Base-by-base conservation (phyloP, 1,140 invertebrate species). In the Halesus radiatus region DNA sequence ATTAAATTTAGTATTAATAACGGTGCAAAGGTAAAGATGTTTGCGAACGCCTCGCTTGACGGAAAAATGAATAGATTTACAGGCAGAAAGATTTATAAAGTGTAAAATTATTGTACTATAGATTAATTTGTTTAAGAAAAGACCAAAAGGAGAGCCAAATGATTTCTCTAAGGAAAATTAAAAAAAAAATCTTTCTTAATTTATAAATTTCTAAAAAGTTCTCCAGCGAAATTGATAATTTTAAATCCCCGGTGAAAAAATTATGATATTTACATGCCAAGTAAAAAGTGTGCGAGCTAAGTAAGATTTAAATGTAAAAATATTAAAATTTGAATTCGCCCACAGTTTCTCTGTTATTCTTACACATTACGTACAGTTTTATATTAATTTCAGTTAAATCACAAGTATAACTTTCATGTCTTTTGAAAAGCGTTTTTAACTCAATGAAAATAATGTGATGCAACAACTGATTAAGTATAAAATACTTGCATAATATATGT, bases 401-500 rank as follows among this genome's bases (percentile, higher is more conserved):
- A 45, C 37, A 45, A 45, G 10, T 45, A 45, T 13, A 45, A 45
- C 18, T 60, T 22, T 60, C 13, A 60, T 13, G 56, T 60, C 56
- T 60, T 23, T 20, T 60, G 18, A 60, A 60, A 60, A 22, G 16
- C 22, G 62, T 74, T 74, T 74, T 74, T 72, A 50, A 53, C 26
- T 72, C 32, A 72, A 53, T 50, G 29, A 18, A 66, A 72, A 83
- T 74, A 45, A 80, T 83, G 82, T 83, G 82, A 83, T 83, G 79
- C 79, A 80, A 76, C 76, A 83, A 83, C 82, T 83, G 82, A 83
- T 83, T 72, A 80, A 76, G 70, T 83, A 79, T 80, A 80, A 68
- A 75, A 78, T 75, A 75, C 72, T 66, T 76, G n/a, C 53, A 76
- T 76, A 56, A 72, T 52, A 60, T 22, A 72, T 52, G 23, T 22